phyloP scores from a whole-genome alignment of 1,140 invertebrate species.

The Anoplolepis gracilipes region DNA sequence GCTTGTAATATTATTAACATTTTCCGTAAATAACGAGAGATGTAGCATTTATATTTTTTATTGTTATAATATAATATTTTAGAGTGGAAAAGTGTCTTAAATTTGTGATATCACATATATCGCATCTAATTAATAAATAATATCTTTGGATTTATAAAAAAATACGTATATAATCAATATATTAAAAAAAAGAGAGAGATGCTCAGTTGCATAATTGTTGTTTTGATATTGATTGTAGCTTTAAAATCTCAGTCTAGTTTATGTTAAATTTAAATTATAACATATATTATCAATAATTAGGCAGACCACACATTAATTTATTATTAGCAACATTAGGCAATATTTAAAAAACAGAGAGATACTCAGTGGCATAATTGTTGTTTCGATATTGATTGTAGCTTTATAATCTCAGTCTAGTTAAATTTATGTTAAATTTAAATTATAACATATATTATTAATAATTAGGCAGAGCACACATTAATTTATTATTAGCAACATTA shows the following conservation, averaged over 20 bases:
- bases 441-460: neutral
- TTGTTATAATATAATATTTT: neutral
- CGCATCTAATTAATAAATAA: neutral
- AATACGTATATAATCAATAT: neutral
- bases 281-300: neutral
- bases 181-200: too few species aligned
- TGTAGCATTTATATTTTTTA: neutral
- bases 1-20: neutral
- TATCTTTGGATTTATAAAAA: neutral
- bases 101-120: neutral
- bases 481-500: neutral
- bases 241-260: neutral
- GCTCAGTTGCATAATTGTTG: too few species aligned
- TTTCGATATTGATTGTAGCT: neutral
- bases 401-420: neutral
- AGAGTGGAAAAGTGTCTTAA: neutral
- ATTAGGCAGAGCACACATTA: neutral
- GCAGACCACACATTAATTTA: neutral
- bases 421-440: neutral
- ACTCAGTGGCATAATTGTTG: too few species aligned
- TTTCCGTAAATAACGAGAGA: neutral
- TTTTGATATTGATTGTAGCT: neutral
- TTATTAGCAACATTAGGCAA: neutral
- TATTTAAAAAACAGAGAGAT: too few species aligned
- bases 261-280: neutral